phyloP scores from a whole-genome alignment of 2,113 vertebrate species.

The Tenebrosternarchus preto region DNA sequence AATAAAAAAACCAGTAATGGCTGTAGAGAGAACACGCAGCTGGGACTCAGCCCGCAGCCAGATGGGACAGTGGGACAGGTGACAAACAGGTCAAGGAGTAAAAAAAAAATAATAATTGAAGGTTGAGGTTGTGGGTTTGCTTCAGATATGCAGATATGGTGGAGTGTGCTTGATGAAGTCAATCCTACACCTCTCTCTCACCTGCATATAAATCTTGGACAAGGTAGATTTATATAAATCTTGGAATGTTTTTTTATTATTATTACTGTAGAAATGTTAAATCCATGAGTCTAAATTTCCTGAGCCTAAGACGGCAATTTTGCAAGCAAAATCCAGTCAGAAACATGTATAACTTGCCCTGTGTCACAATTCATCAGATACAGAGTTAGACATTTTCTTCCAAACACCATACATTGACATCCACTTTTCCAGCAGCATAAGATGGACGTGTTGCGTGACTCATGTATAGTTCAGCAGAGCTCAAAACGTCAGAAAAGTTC shows the following conservation, averaged over 20 bases:
- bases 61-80: background rate
- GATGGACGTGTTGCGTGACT: constrained; percentile 31
- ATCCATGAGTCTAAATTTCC: too few species aligned
- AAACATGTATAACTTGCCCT: background rate
- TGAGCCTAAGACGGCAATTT: too few species aligned
- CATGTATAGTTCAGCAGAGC: background rate
- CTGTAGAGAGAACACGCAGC: constrained; percentile 52
- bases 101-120: too few species aligned
- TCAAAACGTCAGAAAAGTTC: constrained; percentile 18
- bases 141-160: background rate
- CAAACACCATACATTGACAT: constrained; percentile 33
- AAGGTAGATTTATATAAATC: background rate
- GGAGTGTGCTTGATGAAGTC: background rate
- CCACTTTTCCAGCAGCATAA: constrained; percentile 14
- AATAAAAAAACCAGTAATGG: too few species aligned
- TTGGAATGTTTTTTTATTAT: background rate
- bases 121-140: background rate
- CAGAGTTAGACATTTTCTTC: background rate
- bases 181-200: too few species aligned
- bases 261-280: too few species aligned
- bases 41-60: background rate
- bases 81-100: background rate
- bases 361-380: background rate
- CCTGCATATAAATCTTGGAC: background rate
- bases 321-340: too few species aligned